Percentiles rank a stretch among this genome's conserved stretches.
Conservation (phyloP, 2,113 vertebrate species). For the Typhlomys cinereus region DNA sequence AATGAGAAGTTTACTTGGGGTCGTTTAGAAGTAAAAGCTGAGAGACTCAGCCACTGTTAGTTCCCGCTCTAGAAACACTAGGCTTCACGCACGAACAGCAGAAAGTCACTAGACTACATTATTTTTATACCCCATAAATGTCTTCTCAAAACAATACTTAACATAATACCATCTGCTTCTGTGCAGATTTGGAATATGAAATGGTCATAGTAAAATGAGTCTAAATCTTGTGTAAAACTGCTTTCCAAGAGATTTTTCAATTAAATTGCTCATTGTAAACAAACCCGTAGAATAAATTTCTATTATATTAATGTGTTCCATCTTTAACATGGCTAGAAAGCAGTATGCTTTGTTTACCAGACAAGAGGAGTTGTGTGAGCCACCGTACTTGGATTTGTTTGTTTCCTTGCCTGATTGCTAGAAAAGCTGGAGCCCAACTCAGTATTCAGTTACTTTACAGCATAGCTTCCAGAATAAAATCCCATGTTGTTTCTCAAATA, state of each 20-base stretch:
- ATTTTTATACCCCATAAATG: slow-evolving; percentile 44
- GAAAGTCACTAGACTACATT: slow-evolving; percentile 21
- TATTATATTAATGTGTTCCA: background rate
- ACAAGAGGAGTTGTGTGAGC: background rate
- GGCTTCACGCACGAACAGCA: background rate
- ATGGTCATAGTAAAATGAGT: slow-evolving; percentile 23
- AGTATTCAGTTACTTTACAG: background rate
- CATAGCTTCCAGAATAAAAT: background rate
- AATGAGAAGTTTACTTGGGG: background rate
- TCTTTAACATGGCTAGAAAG: slow-evolving; percentile 32
- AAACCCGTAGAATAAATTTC: slow-evolving; percentile 43
- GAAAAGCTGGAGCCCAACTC: background rate
- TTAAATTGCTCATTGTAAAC: slow-evolving; percentile 49
- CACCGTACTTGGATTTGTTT: slow-evolving; percentile 31
- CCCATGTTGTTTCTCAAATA: background rate
- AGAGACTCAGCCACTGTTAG: background rate
- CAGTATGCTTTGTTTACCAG: slow-evolving; percentile 5
- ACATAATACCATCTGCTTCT: slow-evolving; percentile 45
- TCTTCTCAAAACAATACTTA: slow-evolving; percentile 57
- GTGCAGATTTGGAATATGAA: slow-evolving; percentile 63
- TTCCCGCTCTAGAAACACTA: background rate
- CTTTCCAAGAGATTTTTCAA: slow-evolving; percentile 60
- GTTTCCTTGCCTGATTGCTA: background rate
- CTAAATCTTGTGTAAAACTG: slow-evolving; percentile 57
- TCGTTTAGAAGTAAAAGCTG: slow-evolving; percentile 14